phyloP scores from a whole-genome alignment of 2,797 vertebrate genomes.

The Orientallactaga sibirica region DNA sequence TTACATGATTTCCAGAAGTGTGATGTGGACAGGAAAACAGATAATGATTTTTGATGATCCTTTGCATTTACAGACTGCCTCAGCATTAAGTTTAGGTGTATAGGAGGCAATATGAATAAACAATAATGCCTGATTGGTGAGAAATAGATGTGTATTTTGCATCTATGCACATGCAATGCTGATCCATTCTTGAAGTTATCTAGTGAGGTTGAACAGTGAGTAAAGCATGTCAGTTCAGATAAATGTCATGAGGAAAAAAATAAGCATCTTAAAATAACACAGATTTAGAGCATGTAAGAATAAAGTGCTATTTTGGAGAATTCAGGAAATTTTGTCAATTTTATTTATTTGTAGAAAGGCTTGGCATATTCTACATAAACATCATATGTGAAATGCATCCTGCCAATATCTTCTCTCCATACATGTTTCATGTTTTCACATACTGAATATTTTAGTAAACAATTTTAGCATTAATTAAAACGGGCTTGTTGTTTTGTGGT shows the following conservation, averaged over 20 bases:
- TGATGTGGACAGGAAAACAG: background rate
- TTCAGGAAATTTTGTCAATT: background rate
- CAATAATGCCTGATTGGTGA: background rate
- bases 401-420: background rate
- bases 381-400: background rate
- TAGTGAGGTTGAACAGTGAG: background rate
- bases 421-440: background rate
- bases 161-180: background rate
- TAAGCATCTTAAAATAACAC: background rate
- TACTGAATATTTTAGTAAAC: background rate
- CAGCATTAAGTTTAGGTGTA: background rate
- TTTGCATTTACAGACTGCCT: background rate
- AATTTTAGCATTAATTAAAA: constrained; percentile 1
- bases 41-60: background rate
- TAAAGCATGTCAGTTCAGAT: background rate
- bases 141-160: background rate
- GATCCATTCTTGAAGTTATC: background rate
- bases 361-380: background rate
- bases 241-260: background rate
- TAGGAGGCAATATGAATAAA: background rate
- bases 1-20: background rate
- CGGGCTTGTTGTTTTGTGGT: background rate
- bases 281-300: background rate
- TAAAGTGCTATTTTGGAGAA: background rate
- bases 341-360: background rate